phyloP scores from a whole-genome alignment of 2,888 invertebrate genomes.

The Drosophila birchii region DNA sequence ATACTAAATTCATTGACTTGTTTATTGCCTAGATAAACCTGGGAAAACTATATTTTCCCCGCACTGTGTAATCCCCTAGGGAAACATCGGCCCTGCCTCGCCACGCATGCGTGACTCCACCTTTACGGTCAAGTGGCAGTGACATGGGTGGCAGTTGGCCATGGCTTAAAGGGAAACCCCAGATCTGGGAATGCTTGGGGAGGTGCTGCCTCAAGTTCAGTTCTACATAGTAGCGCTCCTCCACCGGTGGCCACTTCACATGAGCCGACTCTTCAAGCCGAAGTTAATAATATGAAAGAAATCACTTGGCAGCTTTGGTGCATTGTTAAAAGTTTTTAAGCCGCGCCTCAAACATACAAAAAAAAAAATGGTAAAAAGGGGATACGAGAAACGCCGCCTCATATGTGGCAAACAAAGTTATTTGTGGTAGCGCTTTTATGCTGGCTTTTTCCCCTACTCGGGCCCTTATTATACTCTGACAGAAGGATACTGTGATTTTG shows the following conservation, averaged over 20 bases:
- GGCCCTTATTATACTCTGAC: background rate
- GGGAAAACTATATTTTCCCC: conserved; percentile 8
- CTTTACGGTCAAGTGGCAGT: conserved; percentile 70
- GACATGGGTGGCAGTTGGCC: conserved; percentile 10
- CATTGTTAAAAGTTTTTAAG: conserved; percentile 82
- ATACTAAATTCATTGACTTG: background rate
- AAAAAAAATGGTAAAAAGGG: background rate
- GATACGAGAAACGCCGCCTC: conserved; percentile 42
- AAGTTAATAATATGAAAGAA: conserved; percentile 82
- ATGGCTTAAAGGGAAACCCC: background rate
- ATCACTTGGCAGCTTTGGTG: conserved; percentile 82
- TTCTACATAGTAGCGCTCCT: conserved; percentile 45
- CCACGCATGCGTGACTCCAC: conserved; percentile 69
- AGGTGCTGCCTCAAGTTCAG: conserved; percentile 5
- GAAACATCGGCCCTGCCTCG: conserved; percentile 37
- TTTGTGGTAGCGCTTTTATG: conserved; percentile 79
- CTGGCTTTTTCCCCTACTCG: conserved; percentile 23
- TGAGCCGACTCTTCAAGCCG: conserved; percentile 57
- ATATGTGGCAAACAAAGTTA: conserved; percentile 78
- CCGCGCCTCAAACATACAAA: conserved; percentile 75
- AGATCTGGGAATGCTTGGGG: background rate
- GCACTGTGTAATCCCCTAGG: conserved; percentile 28
- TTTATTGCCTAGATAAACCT: background rate
- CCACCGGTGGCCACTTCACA: conserved; percentile 51
- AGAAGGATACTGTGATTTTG: background rate